Evolutionary conservation across 2,888 invertebrate species (phyloP).

Genomic region (Gari tellinella): DNA sequence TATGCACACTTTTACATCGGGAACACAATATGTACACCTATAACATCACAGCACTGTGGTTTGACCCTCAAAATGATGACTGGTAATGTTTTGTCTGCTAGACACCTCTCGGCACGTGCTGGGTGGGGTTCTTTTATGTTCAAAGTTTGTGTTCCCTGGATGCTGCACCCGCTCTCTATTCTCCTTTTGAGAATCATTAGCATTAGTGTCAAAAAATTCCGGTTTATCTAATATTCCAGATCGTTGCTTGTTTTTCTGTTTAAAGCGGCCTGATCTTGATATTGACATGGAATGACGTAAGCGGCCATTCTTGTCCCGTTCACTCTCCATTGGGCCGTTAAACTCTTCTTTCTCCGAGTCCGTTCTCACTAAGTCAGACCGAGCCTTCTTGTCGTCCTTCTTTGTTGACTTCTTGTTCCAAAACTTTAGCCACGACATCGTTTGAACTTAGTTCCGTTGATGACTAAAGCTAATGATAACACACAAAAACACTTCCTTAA

Average conservation of each 20-base stretch:
- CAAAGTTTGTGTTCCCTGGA: constrained; percentile 6
- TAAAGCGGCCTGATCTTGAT: constrained; percentile 78
- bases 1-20: constrained; percentile 12
- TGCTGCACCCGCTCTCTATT: constrained; percentile 14
- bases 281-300: constrained; percentile 75
- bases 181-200: constrained; percentile 44
- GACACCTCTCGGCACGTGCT: constrained; percentile 60
- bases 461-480: too few relatives aligned
- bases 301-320: constrained; percentile 68
- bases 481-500: too few relatives aligned
- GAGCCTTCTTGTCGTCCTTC: constrained; percentile 57
- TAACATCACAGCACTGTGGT: constrained; percentile 49
- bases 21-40: constrained; percentile 1
- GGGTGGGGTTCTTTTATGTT: constrained; percentile 45
- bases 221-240: constrained; percentile 72
- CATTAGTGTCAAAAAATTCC: constrained; percentile 62
- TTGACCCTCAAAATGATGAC: constrained; percentile 51
- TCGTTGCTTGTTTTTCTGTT: constrained; percentile 75
- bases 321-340: constrained; percentile 60
- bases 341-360: constrained; percentile 60
- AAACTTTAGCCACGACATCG: constrained; percentile 70
- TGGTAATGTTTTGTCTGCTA: constrained; percentile 39
- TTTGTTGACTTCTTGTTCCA: constrained; percentile 59
- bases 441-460: background rate
- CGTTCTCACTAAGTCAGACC: constrained; percentile 58